Conservation (phyloP, 2,888 invertebrate species). For the Oeneis ivallda region DNA sequence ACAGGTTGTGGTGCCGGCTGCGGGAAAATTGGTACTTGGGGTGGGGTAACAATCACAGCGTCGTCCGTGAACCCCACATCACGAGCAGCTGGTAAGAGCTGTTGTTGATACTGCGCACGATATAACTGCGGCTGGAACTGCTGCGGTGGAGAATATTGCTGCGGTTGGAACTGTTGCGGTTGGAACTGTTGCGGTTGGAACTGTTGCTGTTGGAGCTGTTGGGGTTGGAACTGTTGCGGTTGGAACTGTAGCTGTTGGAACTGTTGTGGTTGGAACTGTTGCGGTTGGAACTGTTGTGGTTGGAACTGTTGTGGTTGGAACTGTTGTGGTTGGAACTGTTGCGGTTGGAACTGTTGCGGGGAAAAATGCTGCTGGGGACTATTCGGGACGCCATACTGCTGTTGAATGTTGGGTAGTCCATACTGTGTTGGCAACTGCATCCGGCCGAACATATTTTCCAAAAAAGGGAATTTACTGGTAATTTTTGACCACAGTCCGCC, state of each 20-base stretch:
- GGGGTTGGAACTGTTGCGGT: neutral
- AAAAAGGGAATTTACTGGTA: conserved; percentile 73
- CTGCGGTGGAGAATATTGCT: conserved; percentile 38
- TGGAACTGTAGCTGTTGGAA: neutral
- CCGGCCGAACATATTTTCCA: conserved; percentile 71
- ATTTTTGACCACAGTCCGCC: conserved; percentile 70
- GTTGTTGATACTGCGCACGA: conserved; percentile 30
- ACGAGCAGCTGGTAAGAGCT: conserved; percentile 51
- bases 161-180: conserved; percentile 6
- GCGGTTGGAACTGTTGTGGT: conserved; percentile 40
- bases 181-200: conserved; percentile 36
- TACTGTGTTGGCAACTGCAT: conserved; percentile 64
- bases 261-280: conserved; percentile 28
- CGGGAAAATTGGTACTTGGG: conserved; percentile 59
- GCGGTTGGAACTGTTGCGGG: conserved; percentile 40
- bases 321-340: conserved; percentile 30
- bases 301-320: conserved; percentile 35
- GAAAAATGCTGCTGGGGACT: conserved; percentile 36
- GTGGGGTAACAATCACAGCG: conserved; percentile 73
- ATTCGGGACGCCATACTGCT: conserved; percentile 57
- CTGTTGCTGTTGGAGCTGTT: conserved; percentile 13
- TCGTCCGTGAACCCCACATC: conserved; percentile 74
- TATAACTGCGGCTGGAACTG: conserved; percentile 43
- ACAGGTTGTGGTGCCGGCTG: conserved; percentile 42
- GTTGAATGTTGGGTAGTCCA: conserved; percentile 49